Evolutionary conservation across 2,113 vertebrate genomes (phyloP), one percentile per base, ranked within the genome.

Genomic region (Bostrychus sinensis): DNA sequence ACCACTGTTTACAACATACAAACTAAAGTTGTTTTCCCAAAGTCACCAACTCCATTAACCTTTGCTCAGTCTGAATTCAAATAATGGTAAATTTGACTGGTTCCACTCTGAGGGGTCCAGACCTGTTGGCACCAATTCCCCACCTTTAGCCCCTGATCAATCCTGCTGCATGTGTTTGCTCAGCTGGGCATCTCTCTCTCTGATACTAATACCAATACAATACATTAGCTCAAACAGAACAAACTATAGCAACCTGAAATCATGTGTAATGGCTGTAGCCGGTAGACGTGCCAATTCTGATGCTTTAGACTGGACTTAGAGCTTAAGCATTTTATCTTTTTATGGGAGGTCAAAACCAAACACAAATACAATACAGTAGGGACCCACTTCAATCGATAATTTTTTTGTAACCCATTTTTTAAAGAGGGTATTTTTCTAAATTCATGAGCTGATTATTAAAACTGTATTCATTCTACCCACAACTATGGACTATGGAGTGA

Each of bases 71-170:
- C 79, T 71, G 58, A 81, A 76, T 51, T 80, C 82, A 87, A 83
- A 83, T 83, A 78, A 71, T 64, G 55, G 55, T 62, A 74, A 63
- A 86, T 90, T 90, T 90, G 88, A 79, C 66, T 70, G 76, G 88
- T 90, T 90, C 88, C 86, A 86, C 83, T 87, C 85, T 83, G 75
- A 57, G 72, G 76, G 72, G 70, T 83, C 77, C 86, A 88, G 86
- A 77, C 85, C 76, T 85, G 79, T 87, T 90, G 86, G 85, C 88
- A 86, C 67, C 69, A 83, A 77, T 72, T 78, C 34, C 73, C 66
- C 75, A 85, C 79, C 74, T 89, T 85, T 80, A 82, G 72, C 78
- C 58, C 82, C 78, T 72, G 65, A 81, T 82, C 78, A 81, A 59
- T 73, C 72, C 70, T 67, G 67, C 43, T 23, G 3, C 10, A 78